Conservation (phyloP, 2,888 invertebrate genomes). For the Tenthredo livida region DNA sequence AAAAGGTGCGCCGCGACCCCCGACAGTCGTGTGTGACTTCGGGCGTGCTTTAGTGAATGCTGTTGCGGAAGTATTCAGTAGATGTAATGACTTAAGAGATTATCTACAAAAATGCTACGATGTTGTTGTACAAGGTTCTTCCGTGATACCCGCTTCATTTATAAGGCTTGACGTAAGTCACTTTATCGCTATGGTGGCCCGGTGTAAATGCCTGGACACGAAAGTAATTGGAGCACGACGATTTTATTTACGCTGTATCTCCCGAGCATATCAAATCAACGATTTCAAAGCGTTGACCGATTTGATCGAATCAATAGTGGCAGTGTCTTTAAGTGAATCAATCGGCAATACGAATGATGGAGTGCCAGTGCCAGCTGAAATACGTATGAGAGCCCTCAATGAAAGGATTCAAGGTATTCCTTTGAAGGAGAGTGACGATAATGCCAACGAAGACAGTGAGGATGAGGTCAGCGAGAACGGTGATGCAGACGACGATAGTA, state of each 20-base stretch:
- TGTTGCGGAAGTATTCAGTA: background rate
- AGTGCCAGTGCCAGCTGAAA: conserved; percentile 54
- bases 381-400: conserved; percentile 53
- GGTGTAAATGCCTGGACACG: conserved; percentile 56
- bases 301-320: conserved; percentile 58
- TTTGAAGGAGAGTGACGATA: background rate
- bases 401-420: conserved; percentile 43
- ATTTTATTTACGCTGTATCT: conserved; percentile 56
- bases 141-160: conserved; percentile 47
- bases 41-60: conserved; percentile 38
- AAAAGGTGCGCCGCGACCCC: background rate
- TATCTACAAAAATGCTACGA: conserved; percentile 9
- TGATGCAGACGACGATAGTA: too few relatives aligned
- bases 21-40: conserved; percentile 25
- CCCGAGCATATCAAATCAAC: conserved; percentile 52
- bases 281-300: background rate
- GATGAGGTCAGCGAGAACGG: too few relatives aligned
- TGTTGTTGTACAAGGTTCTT: background rate
- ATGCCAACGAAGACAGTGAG: too few relatives aligned
- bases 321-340: conserved; percentile 57
- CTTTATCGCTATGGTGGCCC: conserved; percentile 56
- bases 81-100: background rate
- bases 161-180: conserved; percentile 60
- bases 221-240: conserved; percentile 43
- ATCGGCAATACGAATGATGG: conserved; percentile 55